These are phyloP conservation scores for Acestrorhynchus altus DNA, from an alignment of 2,797 vertebrate genomes.

Conservation along the genomic window DNA sequence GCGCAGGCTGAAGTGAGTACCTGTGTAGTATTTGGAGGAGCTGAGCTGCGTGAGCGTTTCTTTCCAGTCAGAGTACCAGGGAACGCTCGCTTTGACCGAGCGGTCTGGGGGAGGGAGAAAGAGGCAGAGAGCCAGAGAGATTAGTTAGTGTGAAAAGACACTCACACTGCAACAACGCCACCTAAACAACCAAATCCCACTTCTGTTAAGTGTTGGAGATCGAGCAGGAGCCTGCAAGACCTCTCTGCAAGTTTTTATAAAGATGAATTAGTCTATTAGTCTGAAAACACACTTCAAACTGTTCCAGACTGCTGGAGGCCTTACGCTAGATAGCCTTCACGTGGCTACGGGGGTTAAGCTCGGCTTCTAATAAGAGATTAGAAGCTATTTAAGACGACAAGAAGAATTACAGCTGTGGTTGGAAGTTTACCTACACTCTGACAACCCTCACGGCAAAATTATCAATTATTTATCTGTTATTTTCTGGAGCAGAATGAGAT, in stretches of 20 bases:
- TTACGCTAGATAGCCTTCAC: too few species aligned
- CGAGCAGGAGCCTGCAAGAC: neutral
- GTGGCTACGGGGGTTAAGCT: too few species aligned
- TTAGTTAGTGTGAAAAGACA: slow-evolving; percentile 39
- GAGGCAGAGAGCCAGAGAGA: slow-evolving; percentile 51
- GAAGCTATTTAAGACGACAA: too few species aligned
- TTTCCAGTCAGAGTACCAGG: slow-evolving; percentile 93
- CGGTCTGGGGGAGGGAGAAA: slow-evolving; percentile 83
- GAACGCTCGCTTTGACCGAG: slow-evolving; percentile 91
- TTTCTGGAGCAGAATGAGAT: too few species aligned
- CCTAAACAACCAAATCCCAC: neutral
- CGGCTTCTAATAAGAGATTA: too few species aligned
- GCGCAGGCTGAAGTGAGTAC: slow-evolving; percentile 74
- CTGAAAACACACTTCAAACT: neutral
- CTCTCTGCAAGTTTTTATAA: neutral
- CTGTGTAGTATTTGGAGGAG: slow-evolving; percentile 87
- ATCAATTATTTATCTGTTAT: too few species aligned
- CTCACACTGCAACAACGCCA: neutral
- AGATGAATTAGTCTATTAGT: neutral
- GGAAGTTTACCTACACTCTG: too few species aligned
- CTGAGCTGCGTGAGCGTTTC: slow-evolving; percentile 88
- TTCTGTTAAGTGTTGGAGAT: too few species aligned
- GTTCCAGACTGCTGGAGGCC: neutral
- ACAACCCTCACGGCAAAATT: too few species aligned
- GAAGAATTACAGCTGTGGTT: too few species aligned